A percentile compares a stretch with the other conserved stretches of the same genome.
These are phyloP conservation scores for Troides helena DNA, from an alignment of 2,888 invertebrate genomes.

Conservation along the genomic window DNA sequence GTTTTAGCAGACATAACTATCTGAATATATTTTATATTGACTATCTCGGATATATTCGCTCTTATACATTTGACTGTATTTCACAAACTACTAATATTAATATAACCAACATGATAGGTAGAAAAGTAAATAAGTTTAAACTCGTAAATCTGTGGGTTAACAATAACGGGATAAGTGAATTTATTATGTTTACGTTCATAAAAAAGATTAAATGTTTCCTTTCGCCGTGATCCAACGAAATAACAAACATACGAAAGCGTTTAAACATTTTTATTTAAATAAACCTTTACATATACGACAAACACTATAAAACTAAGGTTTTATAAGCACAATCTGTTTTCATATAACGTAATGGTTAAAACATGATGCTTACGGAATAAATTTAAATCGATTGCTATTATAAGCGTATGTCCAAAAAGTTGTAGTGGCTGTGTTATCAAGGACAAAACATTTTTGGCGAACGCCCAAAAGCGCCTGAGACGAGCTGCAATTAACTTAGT, in stretches of 20 bases:
- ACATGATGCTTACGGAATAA: neutral
- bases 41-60: too few species aligned
- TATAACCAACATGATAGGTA: too few species aligned
- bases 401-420: neutral
- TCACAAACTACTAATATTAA: too few species aligned
- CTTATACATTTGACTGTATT: too few species aligned
- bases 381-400: neutral
- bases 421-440: conserved; percentile 32
- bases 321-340: too few species aligned
- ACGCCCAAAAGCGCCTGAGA: conserved; percentile 43
- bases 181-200: neutral
- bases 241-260: neutral
- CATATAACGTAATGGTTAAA: too few species aligned
- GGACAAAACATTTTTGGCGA: conserved; percentile 43
- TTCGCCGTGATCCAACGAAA: neutral
- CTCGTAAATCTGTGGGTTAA: too few species aligned
- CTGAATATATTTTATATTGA: too few species aligned
- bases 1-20: too few species aligned
- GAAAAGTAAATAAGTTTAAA: too few species aligned
- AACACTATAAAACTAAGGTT: too few species aligned
- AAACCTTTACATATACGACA: too few species aligned
- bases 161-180: neutral
- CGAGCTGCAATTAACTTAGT: conserved; percentile 47
- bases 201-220: neutral
- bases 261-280: neutral